Conservation (phyloP, 1,140 invertebrate species). For the Triops cancriformis region DNA sequence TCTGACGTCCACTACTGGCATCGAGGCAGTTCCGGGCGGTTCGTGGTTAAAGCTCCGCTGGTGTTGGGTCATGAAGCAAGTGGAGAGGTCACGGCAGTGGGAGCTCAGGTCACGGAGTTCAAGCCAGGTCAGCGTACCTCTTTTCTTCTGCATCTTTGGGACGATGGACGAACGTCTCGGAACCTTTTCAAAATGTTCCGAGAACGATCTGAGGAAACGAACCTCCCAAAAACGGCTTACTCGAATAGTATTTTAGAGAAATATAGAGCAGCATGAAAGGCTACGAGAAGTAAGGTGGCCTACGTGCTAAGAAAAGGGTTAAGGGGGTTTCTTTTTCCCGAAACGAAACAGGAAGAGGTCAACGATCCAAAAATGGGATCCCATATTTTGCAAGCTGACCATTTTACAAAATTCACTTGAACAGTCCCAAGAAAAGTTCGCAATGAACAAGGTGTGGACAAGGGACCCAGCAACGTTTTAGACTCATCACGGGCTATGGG, state of each 20-base stretch:
- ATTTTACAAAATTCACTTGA: background rate
- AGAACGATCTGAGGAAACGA: constrained; percentile 44
- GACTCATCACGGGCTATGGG: background rate
- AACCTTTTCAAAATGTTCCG: constrained; percentile 44
- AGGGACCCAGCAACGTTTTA: background rate
- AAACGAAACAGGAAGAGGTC: constrained; percentile 5
- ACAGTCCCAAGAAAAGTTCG: background rate
- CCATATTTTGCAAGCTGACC: constrained; percentile 1
- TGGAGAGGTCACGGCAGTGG: constrained; percentile 31
- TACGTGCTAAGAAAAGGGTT: background rate
- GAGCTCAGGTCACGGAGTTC: constrained; percentile 10
- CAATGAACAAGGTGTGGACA: background rate
- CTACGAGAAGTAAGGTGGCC: background rate
- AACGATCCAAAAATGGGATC: background rate
- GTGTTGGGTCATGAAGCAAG: constrained; percentile 43
- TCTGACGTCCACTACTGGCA: constrained; percentile 51
- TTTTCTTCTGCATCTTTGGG: background rate
- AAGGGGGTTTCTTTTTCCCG: background rate
- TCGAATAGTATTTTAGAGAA: constrained; percentile 14
- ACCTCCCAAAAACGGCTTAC: background rate
- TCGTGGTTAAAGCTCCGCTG: constrained; percentile 41
- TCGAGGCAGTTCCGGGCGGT: constrained; percentile 43
- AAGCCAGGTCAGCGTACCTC: constrained; percentile 18
- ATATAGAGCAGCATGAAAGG: background rate
- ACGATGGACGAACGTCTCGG: constrained; percentile 42